Evolutionary conservation across 2,888 invertebrate genomes (phyloP), one percentile per base, ranked within the genome.

Genomic region (Pelosia muscerda): DNA sequence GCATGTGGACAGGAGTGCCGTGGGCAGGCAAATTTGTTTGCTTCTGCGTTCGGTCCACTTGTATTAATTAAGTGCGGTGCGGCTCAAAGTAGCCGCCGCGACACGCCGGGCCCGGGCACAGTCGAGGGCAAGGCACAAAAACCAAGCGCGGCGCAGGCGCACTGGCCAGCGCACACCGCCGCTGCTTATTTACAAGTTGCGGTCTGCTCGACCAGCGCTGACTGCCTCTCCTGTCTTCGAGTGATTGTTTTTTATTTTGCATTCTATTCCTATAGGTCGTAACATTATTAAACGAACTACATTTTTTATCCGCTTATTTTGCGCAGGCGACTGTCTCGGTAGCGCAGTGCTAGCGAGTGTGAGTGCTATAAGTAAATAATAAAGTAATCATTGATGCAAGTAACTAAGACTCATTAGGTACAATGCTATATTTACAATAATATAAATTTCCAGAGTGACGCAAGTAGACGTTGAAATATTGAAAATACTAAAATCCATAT

Each of bases 21-120:
- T 74, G 72, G 67, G 78, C 83, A 84, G 84, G 90, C 90, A 90
- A 92, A 93, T 93, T 91, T 89, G 93, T 92, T 91, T 85, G 88
- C 84, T 84, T 82, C 86, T 79, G 86, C 88, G 84, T 86, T 74
- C 78, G 80, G 84, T 82, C 82, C 83, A 79, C 84, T 85, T 81
- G 90, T 82, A 91, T 88, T 91, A 92, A 92, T 92, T 89, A 92
- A 91, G 91, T 88, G 82, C 79, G 79, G 79, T 79, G 78, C 77
- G 71, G 81, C 71, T 80, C 89, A 90, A 89, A 90, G 86, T 79
- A 76, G 79, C 81, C 71, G 72, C 79, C 74, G 22, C 63, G 9
- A 28, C 59, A 22, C 42, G 57, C 42, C 38, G 25, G 57, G 19
- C 13, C 23, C n/a, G 53, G 11, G 22, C 26, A 19, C 15, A 38